Base-by-base conservation (phyloP, 2,888 invertebrate genomes). In the Diarsia rubi region DNA sequence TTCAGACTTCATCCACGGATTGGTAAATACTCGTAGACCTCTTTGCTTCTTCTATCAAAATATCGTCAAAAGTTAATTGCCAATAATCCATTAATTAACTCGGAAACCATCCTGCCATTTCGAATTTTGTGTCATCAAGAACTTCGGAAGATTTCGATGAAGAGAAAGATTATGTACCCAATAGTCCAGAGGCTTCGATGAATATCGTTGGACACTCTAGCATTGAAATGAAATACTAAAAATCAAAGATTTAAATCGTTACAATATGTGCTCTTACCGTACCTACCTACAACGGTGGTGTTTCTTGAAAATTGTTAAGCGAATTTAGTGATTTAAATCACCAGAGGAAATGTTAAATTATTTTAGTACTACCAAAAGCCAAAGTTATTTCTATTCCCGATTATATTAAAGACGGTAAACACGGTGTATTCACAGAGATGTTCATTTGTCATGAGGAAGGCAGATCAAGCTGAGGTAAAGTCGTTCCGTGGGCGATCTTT, bases 401-500 rank as follows among this genome's bases (percentile, higher is more conserved):
- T 49, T 64, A n/a, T 44, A 11, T 59, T 57, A 62, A 64, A 66
- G 65, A 14, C 52, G 6, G 37, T 42, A 57, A 78, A 73, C 52
- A 66, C 27, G 21, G 24, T 49, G 47, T 66, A 69, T 79, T 80
- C 81, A 65, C 21, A n/a, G n/a, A 49, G 49, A 79, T 62, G 69
- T 69, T 66, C 69, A 79, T 81, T 81, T 81, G 81, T 75, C 75
- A 66, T 60, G 65, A 74, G 44, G 57, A 45, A 69, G 60, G 45
- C 73, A 62, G 37, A 65, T 81, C 71, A n/a, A 42, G 63, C 0
- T 12, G 27, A 47, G 52, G 45, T 59, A 42, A 12, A 47, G 73
- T 66, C 69, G 68, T 73, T 31, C 24, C 52, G 80, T 81, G 80
- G 82, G 78, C 80, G 80, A 78, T 78, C 69, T 52, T 73, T 54